Conservation (phyloP, 2,888 invertebrate species). For the Ectobius pallidus region DNA sequence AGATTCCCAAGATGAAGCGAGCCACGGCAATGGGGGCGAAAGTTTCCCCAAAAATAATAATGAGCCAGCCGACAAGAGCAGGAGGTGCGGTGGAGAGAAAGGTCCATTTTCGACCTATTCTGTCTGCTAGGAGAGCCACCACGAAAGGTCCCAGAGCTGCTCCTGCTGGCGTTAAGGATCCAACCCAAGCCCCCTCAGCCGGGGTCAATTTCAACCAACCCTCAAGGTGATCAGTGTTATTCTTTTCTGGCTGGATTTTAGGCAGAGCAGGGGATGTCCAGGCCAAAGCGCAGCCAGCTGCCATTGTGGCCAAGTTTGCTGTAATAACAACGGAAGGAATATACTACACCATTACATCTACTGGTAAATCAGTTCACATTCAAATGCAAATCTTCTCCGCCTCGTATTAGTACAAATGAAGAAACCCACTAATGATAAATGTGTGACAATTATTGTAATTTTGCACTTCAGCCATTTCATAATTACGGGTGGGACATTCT, state of each 20-base stretch:
- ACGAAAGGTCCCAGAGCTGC: conserved; percentile 72
- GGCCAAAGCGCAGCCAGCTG: conserved; percentile 57
- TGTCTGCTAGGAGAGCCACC: conserved; percentile 58
- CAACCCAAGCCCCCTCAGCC: conserved; percentile 74
- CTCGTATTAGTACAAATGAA: too few relatives aligned
- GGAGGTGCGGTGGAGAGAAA: conserved; percentile 62
- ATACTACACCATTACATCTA: too few relatives aligned
- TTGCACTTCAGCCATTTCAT: too few relatives aligned
- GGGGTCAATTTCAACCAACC: conserved; percentile 59
- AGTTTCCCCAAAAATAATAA: conserved; percentile 63
- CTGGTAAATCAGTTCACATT: too few relatives aligned
- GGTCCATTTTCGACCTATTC: conserved; percentile 45
- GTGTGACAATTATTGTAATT: too few relatives aligned
- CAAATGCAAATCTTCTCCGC: too few relatives aligned
- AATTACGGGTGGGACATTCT: too few relatives aligned
- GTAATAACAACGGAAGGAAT: too few relatives aligned
- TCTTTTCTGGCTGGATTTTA: conserved; percentile 51
- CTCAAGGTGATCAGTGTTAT: conserved; percentile 49
- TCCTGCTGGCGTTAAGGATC: conserved; percentile 72
- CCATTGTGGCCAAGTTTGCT: conserved; percentile 59
- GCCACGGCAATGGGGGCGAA: conserved; percentile 62
- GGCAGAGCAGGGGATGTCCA: conserved; percentile 59
- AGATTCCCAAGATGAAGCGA: conserved; percentile 66
- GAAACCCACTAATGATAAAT: too few relatives aligned
- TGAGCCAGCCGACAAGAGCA: conserved; percentile 71